Conservation (phyloP, 2,888 invertebrate genomes). For the Rutpela maculata region DNA sequence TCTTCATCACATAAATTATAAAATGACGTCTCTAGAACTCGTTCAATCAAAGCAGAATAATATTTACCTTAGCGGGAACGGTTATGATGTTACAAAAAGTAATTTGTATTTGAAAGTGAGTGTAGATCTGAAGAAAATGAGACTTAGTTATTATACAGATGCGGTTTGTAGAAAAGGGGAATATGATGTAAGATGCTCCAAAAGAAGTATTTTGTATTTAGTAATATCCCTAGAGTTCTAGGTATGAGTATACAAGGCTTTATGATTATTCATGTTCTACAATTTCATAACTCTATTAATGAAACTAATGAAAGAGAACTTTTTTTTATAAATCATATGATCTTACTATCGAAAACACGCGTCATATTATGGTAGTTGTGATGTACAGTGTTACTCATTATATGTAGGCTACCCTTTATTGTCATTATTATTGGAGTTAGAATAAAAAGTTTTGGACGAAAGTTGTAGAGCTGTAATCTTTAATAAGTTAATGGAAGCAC, state of each 20-base stretch:
- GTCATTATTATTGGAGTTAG: too few relatives aligned
- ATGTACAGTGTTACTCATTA: too few relatives aligned
- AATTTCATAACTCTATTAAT: background rate
- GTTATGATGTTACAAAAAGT: conserved; percentile 30
- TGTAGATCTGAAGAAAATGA: background rate
- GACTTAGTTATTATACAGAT: background rate
- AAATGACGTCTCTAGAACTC: conserved; percentile 9
- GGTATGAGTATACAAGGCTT: background rate
- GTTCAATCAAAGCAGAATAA: conserved; percentile 28
- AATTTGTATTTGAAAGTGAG: conserved; percentile 19
- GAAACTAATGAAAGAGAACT: too few relatives aligned
- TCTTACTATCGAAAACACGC: too few relatives aligned
- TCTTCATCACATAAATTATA: conserved; percentile 12
- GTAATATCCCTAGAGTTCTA: background rate
- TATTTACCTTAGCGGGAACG: conserved; percentile 24
- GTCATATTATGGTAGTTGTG: too few relatives aligned
- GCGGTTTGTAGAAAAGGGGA: background rate
- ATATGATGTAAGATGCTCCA: background rate
- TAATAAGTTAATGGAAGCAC: too few relatives aligned
- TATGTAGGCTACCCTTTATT: too few relatives aligned
- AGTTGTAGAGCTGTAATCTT: too few relatives aligned
- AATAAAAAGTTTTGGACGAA: too few relatives aligned
- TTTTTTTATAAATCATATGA: too few relatives aligned
- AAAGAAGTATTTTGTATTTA: background rate
- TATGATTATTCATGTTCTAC: background rate